Percentiles rank a stretch among this genome's conserved stretches.
Conservation (phyloP, 2,797 vertebrate genomes). For the Microchirus variegatus region DNA sequence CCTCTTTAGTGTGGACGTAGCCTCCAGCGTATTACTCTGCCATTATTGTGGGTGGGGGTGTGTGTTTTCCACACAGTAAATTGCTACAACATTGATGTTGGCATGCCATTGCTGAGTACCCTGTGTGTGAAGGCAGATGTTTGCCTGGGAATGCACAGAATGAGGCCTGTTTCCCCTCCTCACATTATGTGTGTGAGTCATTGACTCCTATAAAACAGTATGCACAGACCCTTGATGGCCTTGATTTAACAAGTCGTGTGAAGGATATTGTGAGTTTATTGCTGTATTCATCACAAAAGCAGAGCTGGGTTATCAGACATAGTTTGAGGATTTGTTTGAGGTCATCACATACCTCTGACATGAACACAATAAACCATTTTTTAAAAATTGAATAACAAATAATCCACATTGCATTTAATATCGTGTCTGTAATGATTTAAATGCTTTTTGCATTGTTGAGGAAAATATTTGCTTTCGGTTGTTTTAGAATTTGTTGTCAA, state of each 20-base stretch:
- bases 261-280: conserved; percentile 21
- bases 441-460: conserved; percentile 11
- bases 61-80: conserved; percentile 17
- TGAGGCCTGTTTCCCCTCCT: conserved; percentile 34
- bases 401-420: conserved; percentile 29
- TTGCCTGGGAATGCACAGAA: conserved; percentile 52
- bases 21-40: conserved; percentile 25
- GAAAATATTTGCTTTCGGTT: background rate
- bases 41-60: conserved; percentile 24
- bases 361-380: conserved; percentile 1
- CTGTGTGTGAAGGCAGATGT: conserved; percentile 54
- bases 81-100: conserved; percentile 10
- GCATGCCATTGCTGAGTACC: conserved; percentile 29
- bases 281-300: conserved; percentile 30
- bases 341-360: background rate
- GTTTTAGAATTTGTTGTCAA: background rate
- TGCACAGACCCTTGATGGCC: background rate
- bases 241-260: conserved; percentile 3
- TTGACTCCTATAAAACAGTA: conserved; percentile 12
- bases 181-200: conserved; percentile 13
- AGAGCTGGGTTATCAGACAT: conserved; percentile 13
- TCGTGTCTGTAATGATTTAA: conserved; percentile 15
- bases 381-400: conserved; percentile 2
- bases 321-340: conserved; percentile 8
- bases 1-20: conserved; percentile 26